Base-by-base conservation (phyloP, 23 tunicate genomes). In the Styela plicata region DNA sequence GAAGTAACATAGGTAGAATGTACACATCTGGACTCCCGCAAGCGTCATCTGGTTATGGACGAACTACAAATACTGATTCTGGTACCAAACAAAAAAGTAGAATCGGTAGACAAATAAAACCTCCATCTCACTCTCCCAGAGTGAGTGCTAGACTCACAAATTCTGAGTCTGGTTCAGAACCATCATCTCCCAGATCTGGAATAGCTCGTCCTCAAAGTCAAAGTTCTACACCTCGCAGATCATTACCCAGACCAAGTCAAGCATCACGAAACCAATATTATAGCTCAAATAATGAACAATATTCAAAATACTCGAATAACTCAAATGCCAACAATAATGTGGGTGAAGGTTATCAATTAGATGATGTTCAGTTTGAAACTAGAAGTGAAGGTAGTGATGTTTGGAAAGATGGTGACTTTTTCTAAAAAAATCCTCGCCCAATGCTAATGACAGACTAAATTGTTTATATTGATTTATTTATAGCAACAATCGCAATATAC, bases 341-440 rank as follows among this genome's bases (percentile, higher is more conserved):
- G 13, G 57, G n/a, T 67, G 71, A 29, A 67, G 22, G 16, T 67
- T 25, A 1, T 67, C 30, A 67, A 67, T 19, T 16, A 27, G 31
- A 67, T 67, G 71, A 67, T 24, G 17, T 24, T 18, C 71, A 22
- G 24, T 29, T 25, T 0, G 78, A 23, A 16, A 34, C 10, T 21
- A 53, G 18, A 36, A 76, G 64, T 44, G 35, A 71, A 16, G 66
- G 63, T 21, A 76, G 81, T 2, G 81, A 44, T 53, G 81, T 76
- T 44, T 76, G 81, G 81, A 76, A 76, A 24, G 81, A 76, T 24
- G 81, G 81, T 44, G 81, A 76, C 22, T 76, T 76, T 44, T 76
- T 76, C n/a, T 76, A 31, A 76, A 16, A n/a, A n/a, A n/a, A n/a
- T n/a, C n/a, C n/a, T n/a, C n/a, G n/a, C n/a, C n/a, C n/a, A n/a